Conservation (phyloP, 2,113 vertebrate genomes). For the Bos javanicus region DNA sequence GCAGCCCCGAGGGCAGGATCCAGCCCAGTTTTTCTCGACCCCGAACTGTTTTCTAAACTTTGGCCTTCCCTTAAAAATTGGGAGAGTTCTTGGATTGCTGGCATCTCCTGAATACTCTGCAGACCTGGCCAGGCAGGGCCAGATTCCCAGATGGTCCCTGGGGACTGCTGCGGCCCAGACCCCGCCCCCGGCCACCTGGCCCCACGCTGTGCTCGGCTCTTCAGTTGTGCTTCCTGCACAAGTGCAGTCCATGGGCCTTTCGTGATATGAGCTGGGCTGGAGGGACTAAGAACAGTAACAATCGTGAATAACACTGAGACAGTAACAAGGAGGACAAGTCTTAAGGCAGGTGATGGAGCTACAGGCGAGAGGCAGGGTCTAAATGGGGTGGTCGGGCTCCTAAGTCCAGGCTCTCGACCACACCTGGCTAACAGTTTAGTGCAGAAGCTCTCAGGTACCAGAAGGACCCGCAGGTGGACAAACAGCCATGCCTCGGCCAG, state of each 20-base stretch:
- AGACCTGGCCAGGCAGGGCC: neutral
- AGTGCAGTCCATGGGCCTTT: neutral
- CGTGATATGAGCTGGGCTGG: neutral
- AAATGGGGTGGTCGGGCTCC: neutral
- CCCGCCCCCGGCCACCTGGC: fast-evolving
- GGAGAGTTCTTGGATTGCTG: neutral
- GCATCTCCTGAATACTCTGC: neutral
- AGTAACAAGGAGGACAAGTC: neutral
- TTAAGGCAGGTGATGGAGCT: neutral
- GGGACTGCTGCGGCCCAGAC: neutral
- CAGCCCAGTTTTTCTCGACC: neutral
- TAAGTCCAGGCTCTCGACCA: neutral
- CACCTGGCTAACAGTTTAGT: neutral
- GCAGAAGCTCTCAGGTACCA: neutral
- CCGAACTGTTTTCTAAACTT: neutral
- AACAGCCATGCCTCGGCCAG: neutral
- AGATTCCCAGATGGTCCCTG: neutral
- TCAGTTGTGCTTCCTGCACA: fast-evolving
- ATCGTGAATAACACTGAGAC: neutral
- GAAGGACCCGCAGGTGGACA: neutral
- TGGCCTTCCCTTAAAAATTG: neutral
- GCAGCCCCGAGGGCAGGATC: neutral
- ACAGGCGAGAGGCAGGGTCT: neutral
- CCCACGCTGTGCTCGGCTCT: neutral
- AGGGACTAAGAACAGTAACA: neutral